Evolutionary conservation across 2,797 vertebrate genomes (phyloP).

Genomic region (Allobates femoralis): DNA sequence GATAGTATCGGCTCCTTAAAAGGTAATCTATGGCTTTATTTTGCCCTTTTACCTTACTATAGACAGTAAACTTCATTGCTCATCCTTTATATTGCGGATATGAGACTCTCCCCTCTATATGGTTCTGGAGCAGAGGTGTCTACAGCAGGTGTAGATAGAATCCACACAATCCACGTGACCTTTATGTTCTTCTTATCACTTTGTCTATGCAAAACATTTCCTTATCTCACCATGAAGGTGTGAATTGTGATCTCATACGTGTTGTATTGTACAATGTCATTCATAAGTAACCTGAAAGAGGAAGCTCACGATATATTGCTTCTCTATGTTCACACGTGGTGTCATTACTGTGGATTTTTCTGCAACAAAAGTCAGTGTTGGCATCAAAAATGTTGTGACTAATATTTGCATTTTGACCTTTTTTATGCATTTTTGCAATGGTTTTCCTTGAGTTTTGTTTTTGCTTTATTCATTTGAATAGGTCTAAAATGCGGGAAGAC

Average conservation of each 20-base stretch:
- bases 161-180: neutral
- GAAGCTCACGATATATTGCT: neutral
- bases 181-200: neutral
- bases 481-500: too few species aligned
- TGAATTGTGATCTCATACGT: neutral
- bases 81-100: conserved; percentile 14
- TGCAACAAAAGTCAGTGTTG: too few species aligned
- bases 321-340: neutral
- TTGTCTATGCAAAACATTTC: neutral
- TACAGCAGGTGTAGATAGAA: neutral
- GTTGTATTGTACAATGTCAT: neutral
- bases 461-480: too few species aligned
- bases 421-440: too few species aligned
- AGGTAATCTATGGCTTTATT: too few species aligned
- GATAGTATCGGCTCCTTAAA: too few species aligned
- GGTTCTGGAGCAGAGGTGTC: neutral
- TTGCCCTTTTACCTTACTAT: neutral
- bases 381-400: too few species aligned
- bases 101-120: neutral
- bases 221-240: neutral
- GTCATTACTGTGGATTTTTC: too few species aligned
- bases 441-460: too few species aligned
- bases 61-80: neutral
- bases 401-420: too few species aligned
- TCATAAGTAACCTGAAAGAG: neutral